These are phyloP conservation scores for Trichonephila inaurata DNA, from an alignment of 1,140 invertebrate species.

Conservation along the genomic window DNA sequence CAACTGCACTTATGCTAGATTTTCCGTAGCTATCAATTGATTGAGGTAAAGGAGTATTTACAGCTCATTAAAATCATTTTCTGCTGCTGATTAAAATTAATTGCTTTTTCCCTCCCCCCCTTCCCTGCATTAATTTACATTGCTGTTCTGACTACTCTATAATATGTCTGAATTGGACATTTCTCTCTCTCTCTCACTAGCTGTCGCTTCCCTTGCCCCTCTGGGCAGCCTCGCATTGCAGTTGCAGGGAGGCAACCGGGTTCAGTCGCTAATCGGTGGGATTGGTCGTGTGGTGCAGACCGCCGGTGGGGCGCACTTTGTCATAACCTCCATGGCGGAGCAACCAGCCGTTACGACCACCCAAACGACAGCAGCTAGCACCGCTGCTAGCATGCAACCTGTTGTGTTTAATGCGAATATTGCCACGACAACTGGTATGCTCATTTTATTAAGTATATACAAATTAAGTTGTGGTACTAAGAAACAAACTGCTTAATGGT, in stretches of 20 bases:
- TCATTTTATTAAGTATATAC: background rate
- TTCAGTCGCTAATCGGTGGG: slow-evolving; percentile 75
- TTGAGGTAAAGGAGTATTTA: too few relatives aligned
- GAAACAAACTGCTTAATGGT: background rate
- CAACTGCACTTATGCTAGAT: too few relatives aligned
- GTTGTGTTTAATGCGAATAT: slow-evolving; percentile 46
- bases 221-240: slow-evolving; percentile 60
- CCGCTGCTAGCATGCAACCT: slow-evolving; percentile 11
- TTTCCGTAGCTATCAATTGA: too few relatives aligned
- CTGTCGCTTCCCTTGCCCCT: slow-evolving; percentile 65
- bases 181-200: slow-evolving; percentile 28
- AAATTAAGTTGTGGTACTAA: background rate
- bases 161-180: background rate
- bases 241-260: slow-evolving; percentile 38
- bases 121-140: background rate
- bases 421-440: slow-evolving; percentile 63
- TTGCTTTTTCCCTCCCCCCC: background rate
- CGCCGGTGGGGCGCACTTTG: slow-evolving; percentile 84
- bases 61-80: too few relatives aligned
- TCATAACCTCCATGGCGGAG: slow-evolving; percentile 66
- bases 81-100: too few relatives aligned
- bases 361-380: background rate
- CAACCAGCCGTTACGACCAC: slow-evolving; percentile 7
- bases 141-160: slow-evolving; percentile 20
- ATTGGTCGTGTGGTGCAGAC: slow-evolving; percentile 86